Percentiles rank a stretch among this genome's conserved stretches.
These are phyloP conservation scores for Astatoreochromis straeleni DNA, from an alignment of 2,113 vertebrate species.

Conservation along the genomic window DNA sequence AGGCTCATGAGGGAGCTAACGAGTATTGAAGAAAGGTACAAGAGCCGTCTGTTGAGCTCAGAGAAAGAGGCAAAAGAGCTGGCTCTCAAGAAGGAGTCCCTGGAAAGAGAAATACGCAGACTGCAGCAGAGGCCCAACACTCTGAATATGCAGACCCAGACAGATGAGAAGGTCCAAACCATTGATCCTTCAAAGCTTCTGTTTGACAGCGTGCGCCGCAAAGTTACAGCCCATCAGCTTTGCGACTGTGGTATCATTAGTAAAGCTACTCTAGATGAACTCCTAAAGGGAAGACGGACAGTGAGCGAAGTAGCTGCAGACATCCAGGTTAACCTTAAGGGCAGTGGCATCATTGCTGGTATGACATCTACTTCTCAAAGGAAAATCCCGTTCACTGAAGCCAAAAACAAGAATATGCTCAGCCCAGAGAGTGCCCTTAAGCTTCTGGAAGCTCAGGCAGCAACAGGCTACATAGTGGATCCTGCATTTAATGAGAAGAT, in stretches of 20 bases:
- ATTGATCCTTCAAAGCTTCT: slow-evolving; percentile 85
- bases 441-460: slow-evolving; percentile 93
- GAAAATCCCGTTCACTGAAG: slow-evolving; percentile 86
- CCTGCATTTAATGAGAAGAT: slow-evolving; percentile 82
- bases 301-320: slow-evolving; percentile 82
- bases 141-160: slow-evolving; percentile 79
- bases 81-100: slow-evolving; percentile 68
- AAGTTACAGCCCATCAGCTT: slow-evolving; percentile 89
- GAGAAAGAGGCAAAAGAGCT: slow-evolving; percentile 80
- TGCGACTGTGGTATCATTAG: slow-evolving; percentile 87
- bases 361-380: slow-evolving; percentile 75
- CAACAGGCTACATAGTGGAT: slow-evolving; percentile 89
- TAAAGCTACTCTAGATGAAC: slow-evolving; percentile 80
- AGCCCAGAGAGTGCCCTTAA: slow-evolving; percentile 78
- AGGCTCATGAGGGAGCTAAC: slow-evolving; percentile 83
- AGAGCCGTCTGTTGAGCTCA: slow-evolving; percentile 73
- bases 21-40: slow-evolving; percentile 82
- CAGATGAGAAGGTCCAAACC: slow-evolving; percentile 73
- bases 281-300: slow-evolving; percentile 83
- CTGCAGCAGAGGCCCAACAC: slow-evolving; percentile 76
- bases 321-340: slow-evolving; percentile 85
- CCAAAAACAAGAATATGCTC: slow-evolving; percentile 83
- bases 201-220: slow-evolving; percentile 85
- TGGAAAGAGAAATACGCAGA: slow-evolving; percentile 83
- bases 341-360: slow-evolving; percentile 85